phyloP scores from a whole-genome alignment of 37 sponge, comb jelly and placozoan genomes.

The Agelas oroides region DNA sequence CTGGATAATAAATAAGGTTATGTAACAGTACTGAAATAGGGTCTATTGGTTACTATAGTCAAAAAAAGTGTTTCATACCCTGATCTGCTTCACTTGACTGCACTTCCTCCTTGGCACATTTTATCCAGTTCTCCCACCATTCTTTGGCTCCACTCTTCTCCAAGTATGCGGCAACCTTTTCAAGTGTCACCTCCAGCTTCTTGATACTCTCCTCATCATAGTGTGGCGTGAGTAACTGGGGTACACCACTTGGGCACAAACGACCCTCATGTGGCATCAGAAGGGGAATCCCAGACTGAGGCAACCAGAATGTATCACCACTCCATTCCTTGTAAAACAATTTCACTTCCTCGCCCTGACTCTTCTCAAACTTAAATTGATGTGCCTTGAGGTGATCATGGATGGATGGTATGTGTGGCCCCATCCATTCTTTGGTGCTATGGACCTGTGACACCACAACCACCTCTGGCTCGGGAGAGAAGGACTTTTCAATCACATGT shows the following conservation, averaged over 20 bases:
- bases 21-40: too few relatives aligned
- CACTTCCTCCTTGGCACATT: background rate
- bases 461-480: background rate
- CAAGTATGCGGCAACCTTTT: background rate
- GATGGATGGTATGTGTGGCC: background rate
- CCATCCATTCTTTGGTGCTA: slow-evolving; percentile 1
- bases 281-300: slow-evolving; percentile 1
- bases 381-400: background rate
- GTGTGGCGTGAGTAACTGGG: background rate
- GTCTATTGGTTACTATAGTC: too few relatives aligned
- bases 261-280: background rate
- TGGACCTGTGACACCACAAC: background rate
- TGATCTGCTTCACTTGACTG: background rate
- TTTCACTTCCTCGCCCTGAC: background rate
- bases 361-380: background rate
- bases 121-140: background rate
- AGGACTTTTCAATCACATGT: background rate
- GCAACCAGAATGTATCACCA: background rate
- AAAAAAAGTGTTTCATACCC: background rate
- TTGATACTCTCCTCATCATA: background rate
- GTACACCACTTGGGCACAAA: background rate
- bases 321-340: slow-evolving; percentile 37
- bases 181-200: background rate
- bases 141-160: background rate
- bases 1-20: too few relatives aligned